phyloP scores from a whole-genome alignment of 2,797 vertebrate species.

The Philypnodon macrostomus region DNA sequence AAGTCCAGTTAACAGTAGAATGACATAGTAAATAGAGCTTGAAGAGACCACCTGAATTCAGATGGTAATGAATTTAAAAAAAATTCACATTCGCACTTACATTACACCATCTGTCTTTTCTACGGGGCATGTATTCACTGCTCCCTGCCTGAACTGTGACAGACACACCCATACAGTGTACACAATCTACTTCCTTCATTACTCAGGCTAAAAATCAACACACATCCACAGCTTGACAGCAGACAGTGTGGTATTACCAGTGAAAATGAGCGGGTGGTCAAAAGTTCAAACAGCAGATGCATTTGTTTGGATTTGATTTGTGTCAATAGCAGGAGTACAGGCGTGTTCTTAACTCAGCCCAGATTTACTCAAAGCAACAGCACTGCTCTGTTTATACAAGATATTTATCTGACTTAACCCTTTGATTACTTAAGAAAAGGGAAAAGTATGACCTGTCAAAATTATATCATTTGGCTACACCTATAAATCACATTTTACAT shows the following conservation, averaged over 20 bases:
- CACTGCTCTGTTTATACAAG: constrained; percentile 9
- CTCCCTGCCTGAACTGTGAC: constrained; percentile 60
- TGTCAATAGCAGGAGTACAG: background rate
- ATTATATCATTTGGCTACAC: too few relatives aligned
- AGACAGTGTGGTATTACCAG: background rate
- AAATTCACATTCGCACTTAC: constrained; percentile 14
- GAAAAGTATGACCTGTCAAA: background rate
- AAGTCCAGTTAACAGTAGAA: constrained; percentile 67
- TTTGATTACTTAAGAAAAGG: background rate
- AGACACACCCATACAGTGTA: constrained; percentile 68
- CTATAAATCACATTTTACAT: too few relatives aligned
- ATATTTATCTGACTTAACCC: background rate
- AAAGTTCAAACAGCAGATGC: constrained; percentile 26
- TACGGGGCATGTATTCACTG: constrained; percentile 20
- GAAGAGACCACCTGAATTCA: constrained; percentile 15
- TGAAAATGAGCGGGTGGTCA: constrained; percentile 22
- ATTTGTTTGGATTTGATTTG: constrained; percentile 1
- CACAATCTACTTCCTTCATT: constrained; percentile 71
- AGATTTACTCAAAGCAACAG: constrained; percentile 4
- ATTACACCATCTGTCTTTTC: constrained; percentile 7
- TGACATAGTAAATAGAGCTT: constrained; percentile 52
- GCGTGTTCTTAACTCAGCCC: constrained; percentile 1
- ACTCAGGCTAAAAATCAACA: constrained; percentile 46
- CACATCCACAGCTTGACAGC: constrained; percentile 21
- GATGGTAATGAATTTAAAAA: background rate